phyloP scores from a whole-genome alignment of 2,113 vertebrate genomes.

The Anthoscopus minutus region DNA sequence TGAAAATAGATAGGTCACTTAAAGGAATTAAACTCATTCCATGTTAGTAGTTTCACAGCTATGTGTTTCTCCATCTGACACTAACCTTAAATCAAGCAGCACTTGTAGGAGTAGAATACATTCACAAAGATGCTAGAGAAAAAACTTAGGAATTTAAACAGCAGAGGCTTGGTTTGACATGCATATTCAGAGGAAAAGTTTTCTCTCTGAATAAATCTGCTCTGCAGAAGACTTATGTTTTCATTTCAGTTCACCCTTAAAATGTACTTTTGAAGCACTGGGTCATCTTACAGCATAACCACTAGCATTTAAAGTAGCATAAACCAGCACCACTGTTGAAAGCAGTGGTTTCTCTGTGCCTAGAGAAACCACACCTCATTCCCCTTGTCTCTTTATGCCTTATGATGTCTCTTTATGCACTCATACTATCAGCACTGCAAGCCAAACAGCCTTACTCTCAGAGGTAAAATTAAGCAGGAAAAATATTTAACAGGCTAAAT shows the following conservation, averaged over 20 bases:
- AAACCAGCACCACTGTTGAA: not conserved
- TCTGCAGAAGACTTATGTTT: not conserved
- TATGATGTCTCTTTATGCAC: not conserved
- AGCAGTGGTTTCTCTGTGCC: not conserved
- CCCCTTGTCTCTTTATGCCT: not conserved
- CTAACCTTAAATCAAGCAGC: constrained; percentile 17
- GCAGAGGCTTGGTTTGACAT: not conserved
- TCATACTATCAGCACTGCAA: not conserved
- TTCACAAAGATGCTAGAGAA: not conserved
- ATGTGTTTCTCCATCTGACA: not conserved
- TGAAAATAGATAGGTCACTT: constrained; percentile 22
- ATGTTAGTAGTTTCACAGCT: constrained; percentile 15
- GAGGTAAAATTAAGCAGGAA: not conserved
- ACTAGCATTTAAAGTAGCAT: not conserved
- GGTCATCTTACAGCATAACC: not conserved
- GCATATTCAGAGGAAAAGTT: not conserved
- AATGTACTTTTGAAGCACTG: not conserved
- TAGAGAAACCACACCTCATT: rapidly evolving
- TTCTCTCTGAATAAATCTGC: not conserved
- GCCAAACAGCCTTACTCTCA: not conserved
- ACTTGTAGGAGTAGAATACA: not conserved
- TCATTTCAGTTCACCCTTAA: not conserved
- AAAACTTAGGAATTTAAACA: not conserved
- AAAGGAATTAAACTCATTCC: constrained; percentile 28
- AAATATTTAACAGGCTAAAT: not conserved